phyloP scores from a whole-genome alignment of 2,888 invertebrate species.

The Atherix ibis region DNA sequence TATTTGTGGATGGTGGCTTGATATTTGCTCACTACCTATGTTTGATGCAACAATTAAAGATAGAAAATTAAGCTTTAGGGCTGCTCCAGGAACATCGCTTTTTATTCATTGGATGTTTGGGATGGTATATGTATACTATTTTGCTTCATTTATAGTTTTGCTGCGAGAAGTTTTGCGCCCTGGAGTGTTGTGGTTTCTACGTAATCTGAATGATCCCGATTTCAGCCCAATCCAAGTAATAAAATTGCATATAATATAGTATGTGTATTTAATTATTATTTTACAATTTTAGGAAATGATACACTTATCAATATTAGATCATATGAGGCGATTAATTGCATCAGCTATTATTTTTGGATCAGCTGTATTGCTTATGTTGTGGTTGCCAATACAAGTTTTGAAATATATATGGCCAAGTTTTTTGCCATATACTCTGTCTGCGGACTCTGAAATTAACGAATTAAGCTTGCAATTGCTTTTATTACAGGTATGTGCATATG shows the following conservation, averaged over 20 bases:
- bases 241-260: no score
- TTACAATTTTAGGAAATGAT: no score
- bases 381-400: conserved; percentile 82
- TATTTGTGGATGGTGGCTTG: conserved; percentile 98
- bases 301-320: no score
- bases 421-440: conserved; percentile 86
- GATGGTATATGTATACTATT: conserved; percentile 98
- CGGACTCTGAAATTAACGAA: conserved; percentile 81
- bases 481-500: conserved; percentile 63
- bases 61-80: conserved; percentile 71
- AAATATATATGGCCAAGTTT: conserved; percentile 69
- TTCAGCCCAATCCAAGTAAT: conserved; percentile 94
- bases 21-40: conserved; percentile 88
- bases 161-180: conserved; percentile 88
- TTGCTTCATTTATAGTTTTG: conserved; percentile 88
- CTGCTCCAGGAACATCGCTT: conserved; percentile 91
- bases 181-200: conserved; percentile 94
- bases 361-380: conserved; percentile 87
- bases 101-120: conserved; percentile 99
- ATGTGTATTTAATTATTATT: no score
- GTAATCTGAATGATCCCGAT: conserved; percentile 97
- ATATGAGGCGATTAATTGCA: conserved; percentile 76
- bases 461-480: conserved; percentile 82
- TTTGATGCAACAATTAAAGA: conserved; percentile 80
- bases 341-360: conserved; percentile 94